Base-by-base conservation (phyloP, 92 coral and sea anemone genomes). In the Virgularia gustaviana region DNA sequence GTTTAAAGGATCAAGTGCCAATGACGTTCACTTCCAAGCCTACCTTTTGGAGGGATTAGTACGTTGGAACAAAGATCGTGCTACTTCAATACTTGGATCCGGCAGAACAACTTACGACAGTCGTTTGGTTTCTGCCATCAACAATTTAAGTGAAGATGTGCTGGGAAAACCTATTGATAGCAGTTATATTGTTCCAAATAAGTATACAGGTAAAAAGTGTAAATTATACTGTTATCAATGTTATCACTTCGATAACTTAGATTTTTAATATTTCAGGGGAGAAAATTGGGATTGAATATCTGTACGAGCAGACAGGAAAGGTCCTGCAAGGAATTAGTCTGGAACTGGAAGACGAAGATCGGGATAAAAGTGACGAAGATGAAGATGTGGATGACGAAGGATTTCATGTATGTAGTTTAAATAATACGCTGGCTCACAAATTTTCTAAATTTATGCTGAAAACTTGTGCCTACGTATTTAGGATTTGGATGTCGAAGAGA, bases 191-290 rank as follows among this genome's bases (percentile, higher is more conserved):
- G n/a, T n/a, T n/a, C 63, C 63, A 57, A 57, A 57, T 22, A 57
- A 57, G 38, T 57, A 57, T 57, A 57, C 63, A 27, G 63, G 63
- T 57, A 57, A 25, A 57, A 18, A 57, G 62, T 43, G 3, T 20
- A 22, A 56, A 19, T 34, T 56, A 56, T n/a, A 22, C 13, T 56
- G 5, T 56, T 6, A 56, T n/a, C n/a, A n/a, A n/a, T n/a, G n/a
- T n/a, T n/a, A n/a, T n/a, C n/a, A n/a, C n/a, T n/a, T n/a, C n/a
- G n/a, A n/a, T n/a, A 27, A 30, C 25, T 25, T 37, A 5, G 31
- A 4, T 57, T 57, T 6, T 57, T 25, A 5, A 57, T 25, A 2
- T 13, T 62, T 15, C 37, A 62, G 28, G 68, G 3, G 44, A 36
- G 68, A 33, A 62, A 22, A 13, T 62, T 35, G 68, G 63, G n/a